phyloP scores from a whole-genome alignment of 1,140 invertebrate species.

The Euura saliciscinereae region DNA sequence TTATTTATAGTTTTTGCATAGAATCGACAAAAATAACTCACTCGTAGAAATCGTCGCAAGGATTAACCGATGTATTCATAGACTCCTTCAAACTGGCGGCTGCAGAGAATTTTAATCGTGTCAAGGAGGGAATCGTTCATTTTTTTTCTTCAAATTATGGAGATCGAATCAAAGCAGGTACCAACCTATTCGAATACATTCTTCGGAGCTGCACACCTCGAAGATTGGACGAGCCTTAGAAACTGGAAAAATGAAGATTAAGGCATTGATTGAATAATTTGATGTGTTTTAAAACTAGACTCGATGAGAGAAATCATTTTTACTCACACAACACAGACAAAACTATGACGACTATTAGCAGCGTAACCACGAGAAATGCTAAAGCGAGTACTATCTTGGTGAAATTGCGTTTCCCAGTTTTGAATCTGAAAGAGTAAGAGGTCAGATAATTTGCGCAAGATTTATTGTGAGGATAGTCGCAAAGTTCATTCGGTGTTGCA shows the following conservation, averaged over 20 bases:
- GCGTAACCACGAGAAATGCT: constrained; percentile 22
- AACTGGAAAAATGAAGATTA: not conserved
- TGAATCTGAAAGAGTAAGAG: constrained; percentile 36
- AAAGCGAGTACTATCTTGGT: constrained; percentile 24
- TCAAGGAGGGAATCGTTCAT: not conserved
- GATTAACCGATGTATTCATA: constrained; percentile 54
- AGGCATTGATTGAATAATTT: too few relatives aligned
- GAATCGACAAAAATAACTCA: constrained; percentile 31
- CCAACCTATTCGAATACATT: constrained; percentile 53
- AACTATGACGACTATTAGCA: constrained; percentile 29
- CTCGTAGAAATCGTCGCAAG: constrained; percentile 56
- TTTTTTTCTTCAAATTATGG: too few relatives aligned
- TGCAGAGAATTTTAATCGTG: constrained; percentile 30
- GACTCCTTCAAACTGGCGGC: constrained; percentile 57
- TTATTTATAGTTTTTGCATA: not conserved
- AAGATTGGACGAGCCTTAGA: constrained; percentile 17
- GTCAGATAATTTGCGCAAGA: constrained; percentile 10
- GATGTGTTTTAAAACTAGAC: not conserved
- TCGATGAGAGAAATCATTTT: not conserved
- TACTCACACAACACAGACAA: constrained; percentile 45
- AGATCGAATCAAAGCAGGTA: not conserved
- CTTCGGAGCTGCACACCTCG: constrained; percentile 46
- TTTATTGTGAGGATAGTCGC: constrained; percentile 1
- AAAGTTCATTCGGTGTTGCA: not conserved
- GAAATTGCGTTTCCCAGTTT: constrained; percentile 27